A percentile compares a stretch with the other conserved stretches of the same genome.
Conservation (phyloP, 2,888 invertebrate species). For the Geophilus truncorum region DNA sequence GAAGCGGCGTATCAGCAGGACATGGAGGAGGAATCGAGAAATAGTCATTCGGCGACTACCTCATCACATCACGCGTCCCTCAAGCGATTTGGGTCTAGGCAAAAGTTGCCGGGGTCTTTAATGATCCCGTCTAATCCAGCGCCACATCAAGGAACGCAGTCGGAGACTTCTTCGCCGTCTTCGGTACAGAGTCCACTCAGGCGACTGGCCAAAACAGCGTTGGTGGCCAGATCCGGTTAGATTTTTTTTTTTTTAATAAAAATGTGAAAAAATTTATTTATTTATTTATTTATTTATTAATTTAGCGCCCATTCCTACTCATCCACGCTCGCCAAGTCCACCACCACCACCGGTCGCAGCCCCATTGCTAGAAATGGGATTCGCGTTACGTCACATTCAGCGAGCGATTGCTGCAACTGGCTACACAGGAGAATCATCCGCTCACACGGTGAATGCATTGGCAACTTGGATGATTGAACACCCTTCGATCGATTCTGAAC, state of each 20-base stretch:
- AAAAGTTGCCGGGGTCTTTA: slow-evolving; percentile 19
- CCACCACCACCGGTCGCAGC: slow-evolving; percentile 54
- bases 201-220: slow-evolving; percentile 12
- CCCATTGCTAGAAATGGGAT: slow-evolving; percentile 61
- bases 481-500: slow-evolving; percentile 50
- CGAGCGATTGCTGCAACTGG: slow-evolving; percentile 57
- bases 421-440: slow-evolving; percentile 50
- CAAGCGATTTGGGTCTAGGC: neutral
- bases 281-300: neutral
- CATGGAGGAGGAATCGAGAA: neutral
- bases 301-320: slow-evolving; percentile 25
- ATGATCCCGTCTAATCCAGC: slow-evolving; percentile 30
- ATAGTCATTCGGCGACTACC: neutral
- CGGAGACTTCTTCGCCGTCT: slow-evolving; percentile 28
- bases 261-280: neutral
- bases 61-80: neutral
- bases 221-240: slow-evolving; percentile 1
- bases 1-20: neutral
- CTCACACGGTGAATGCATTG: slow-evolving; percentile 56
- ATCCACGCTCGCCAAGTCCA: slow-evolving; percentile 41
- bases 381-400: slow-evolving; percentile 56
- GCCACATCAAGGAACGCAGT: slow-evolving; percentile 27
- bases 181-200: slow-evolving; percentile 4
- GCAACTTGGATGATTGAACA: slow-evolving; percentile 64
- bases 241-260: neutral